Conservation (phyloP, 2,113 vertebrate genomes). For the Mellivora capensis region DNA sequence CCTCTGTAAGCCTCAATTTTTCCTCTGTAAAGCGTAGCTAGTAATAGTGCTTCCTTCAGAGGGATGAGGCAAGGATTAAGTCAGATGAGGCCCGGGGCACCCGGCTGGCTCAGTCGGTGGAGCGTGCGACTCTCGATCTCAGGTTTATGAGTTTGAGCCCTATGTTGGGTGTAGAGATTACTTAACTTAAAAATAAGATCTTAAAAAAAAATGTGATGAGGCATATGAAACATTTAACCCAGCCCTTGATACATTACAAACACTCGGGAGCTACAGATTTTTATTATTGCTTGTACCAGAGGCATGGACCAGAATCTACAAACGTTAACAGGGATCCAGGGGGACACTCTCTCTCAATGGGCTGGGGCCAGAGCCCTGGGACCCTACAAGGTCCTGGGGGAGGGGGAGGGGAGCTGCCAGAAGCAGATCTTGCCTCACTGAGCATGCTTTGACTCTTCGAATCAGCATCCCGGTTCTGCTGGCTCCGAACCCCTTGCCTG, state of each 20-base stretch:
- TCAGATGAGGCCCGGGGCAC: neutral
- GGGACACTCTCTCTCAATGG: neutral
- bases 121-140: neutral
- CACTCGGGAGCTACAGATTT: neutral
- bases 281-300: neutral
- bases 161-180: neutral
- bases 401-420: rapidly evolving
- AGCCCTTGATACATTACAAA: rapidly evolving
- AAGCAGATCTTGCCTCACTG: neutral
- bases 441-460: neutral
- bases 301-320: neutral
- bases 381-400: neutral
- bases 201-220: neutral
- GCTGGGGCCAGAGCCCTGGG: neutral
- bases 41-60: neutral
- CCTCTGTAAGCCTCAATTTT: neutral
- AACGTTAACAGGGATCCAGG: neutral
- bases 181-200: neutral
- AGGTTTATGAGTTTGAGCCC: neutral
- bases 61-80: neutral
- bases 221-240: neutral
- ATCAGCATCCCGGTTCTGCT: neutral
- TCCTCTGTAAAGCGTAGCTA: neutral
- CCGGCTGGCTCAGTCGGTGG: neutral
- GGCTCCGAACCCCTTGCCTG: neutral